phyloP scores from a whole-genome alignment of 2,888 invertebrate species.

The Lapara coniferarum region DNA sequence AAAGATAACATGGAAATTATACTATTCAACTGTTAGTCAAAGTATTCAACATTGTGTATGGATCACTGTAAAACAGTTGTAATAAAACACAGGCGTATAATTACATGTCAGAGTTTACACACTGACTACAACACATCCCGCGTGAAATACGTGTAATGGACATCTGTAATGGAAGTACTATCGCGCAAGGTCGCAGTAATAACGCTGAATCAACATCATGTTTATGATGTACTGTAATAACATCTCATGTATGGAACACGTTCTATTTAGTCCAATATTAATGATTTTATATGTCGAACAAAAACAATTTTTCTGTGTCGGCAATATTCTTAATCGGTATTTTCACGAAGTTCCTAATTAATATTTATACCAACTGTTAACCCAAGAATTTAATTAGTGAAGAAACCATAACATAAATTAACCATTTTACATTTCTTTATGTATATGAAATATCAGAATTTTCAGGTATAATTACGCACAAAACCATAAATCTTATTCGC shows the following conservation, averaged over 20 bases:
- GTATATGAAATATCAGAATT: too few relatives aligned
- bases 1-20: too few relatives aligned
- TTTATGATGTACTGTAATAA: conserved; percentile 21
- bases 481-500: neutral
- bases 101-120: neutral
- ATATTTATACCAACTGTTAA: too few relatives aligned
- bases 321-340: too few relatives aligned
- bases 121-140: conserved; percentile 13
- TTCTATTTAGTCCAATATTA: neutral
- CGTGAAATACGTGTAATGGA: conserved; percentile 18
- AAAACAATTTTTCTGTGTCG: too few relatives aligned
- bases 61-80: too few relatives aligned
- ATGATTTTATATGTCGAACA: neutral
- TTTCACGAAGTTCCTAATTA: too few relatives aligned
- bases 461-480: neutral
- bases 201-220: conserved; percentile 35
- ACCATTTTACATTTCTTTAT: neutral
- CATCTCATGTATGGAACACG: neutral
- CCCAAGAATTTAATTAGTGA: too few relatives aligned
- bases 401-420: too few relatives aligned
- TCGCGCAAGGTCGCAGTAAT: conserved; percentile 36
- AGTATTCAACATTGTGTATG: too few relatives aligned
- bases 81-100: neutral
- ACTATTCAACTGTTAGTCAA: too few relatives aligned
- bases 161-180: conserved; percentile 39